phyloP scores from a whole-genome alignment of 2,888 invertebrate species.

The Anticlea derivata region DNA sequence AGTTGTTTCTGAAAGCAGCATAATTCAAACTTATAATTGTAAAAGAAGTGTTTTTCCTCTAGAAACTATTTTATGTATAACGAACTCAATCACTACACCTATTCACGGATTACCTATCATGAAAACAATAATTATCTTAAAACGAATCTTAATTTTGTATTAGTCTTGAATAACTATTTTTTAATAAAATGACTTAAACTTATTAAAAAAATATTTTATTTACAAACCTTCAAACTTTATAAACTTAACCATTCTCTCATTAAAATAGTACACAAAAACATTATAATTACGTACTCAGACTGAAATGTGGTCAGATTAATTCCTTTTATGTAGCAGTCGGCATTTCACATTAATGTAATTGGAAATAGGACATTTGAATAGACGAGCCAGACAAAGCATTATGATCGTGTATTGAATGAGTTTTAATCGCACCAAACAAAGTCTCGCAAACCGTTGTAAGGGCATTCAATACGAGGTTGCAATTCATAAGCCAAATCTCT shows the following conservation, averaged over 20 bases:
- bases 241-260: not conserved
- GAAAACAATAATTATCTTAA: conserved; percentile 36
- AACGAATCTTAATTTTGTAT: conserved; percentile 73
- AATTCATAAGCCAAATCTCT: conserved; percentile 71
- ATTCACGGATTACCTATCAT: conserved; percentile 3
- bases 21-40: conserved; percentile 5
- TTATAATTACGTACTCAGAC: not conserved
- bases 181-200: conserved; percentile 78
- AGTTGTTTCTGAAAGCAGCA: conserved; percentile 5
- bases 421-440: conserved; percentile 61
- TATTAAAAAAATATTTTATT: conserved; percentile 51
- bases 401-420: conserved; percentile 51
- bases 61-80: conserved; percentile 57
- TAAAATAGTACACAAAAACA: not conserved
- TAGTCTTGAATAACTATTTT: conserved; percentile 77
- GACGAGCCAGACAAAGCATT: conserved; percentile 44
- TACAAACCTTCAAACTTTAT: conserved; percentile 12
- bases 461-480: conserved; percentile 64
- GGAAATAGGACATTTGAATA: conserved; percentile 50
- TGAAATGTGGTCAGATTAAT: conserved; percentile 13
- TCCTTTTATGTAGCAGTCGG: not conserved
- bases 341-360: conserved; percentile 29
- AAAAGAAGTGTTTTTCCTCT: not conserved
- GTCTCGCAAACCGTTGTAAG: conserved; percentile 49
- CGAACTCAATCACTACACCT: conserved; percentile 26